Base-by-base conservation (phyloP, 2,888 invertebrate species). In the Coelopa pilipes region DNA sequence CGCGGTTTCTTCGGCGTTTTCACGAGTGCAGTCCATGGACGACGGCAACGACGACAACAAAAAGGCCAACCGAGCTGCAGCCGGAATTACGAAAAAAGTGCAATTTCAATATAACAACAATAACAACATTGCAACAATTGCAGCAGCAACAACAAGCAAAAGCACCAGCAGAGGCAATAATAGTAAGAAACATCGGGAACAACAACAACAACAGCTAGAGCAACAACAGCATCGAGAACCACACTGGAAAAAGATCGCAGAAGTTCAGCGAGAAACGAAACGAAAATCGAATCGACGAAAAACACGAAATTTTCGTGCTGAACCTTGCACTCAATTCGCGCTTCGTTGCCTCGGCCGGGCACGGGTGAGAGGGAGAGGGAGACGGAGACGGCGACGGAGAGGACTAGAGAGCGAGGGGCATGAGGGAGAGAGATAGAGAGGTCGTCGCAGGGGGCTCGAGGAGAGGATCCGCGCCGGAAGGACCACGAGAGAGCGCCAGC, bases 321-420 rank as follows among this genome's bases (percentile, higher is more conserved):
- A 80, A 79, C 80, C 80, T 80, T 79, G 80, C 80, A 78, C 80
- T 79, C 80, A 78, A 80, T 80, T 80, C 76, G 79, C 80, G 80
- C 80, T 78, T 80, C 79, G 79, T 78, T 80, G 75, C 74, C 62
- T 65, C 72, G 49, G 71, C 53, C 69, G 72, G 73, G n/a, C n/a
- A n/a, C n/a, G n/a, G 73, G 50, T 55, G 69, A 65, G 76, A 77
- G 77, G 0, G 49, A 17, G 19, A 17, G 21, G 19, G 50, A 50
- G 66, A 47, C 13, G 12, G 9, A 12, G 15, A 15, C 49, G 69
- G 59, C 69, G 50, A 55, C 68, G 65, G 77, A 77, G 77, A 2
- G 49, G 11, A 11, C n/a, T n/a, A 49, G 21, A 49, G 50, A 50
- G 66, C 17, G 21, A 13, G 1, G 11, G 15, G 24, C 12, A 11